Conservation (phyloP, 2,797 vertebrate species). For the Chanos chanos region DNA sequence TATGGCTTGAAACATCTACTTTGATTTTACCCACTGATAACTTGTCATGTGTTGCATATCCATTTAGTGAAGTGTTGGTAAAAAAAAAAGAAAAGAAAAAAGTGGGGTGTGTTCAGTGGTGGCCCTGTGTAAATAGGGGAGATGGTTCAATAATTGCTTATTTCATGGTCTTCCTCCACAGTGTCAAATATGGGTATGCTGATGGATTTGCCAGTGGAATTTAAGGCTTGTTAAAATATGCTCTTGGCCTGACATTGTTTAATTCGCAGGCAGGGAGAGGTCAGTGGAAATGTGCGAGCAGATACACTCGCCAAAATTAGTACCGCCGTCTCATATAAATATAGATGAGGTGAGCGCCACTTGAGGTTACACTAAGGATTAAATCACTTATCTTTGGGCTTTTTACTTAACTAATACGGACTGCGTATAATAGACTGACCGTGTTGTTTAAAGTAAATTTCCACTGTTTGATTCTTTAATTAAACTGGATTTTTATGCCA, state of each 20-base stretch:
- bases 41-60: constrained; percentile 3
- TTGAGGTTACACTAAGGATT: constrained; percentile 64
- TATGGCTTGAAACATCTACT: not conserved
- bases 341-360: constrained; percentile 64
- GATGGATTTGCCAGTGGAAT: constrained; percentile 74
- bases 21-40: constrained; percentile 6
- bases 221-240: constrained; percentile 73
- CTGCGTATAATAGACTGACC: constrained; percentile 29
- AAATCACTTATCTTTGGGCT: constrained; percentile 51
- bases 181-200: constrained; percentile 74
- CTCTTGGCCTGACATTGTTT: constrained; percentile 75
- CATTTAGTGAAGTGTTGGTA: constrained; percentile 9
- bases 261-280: constrained; percentile 73
- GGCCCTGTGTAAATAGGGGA: constrained; percentile 63
- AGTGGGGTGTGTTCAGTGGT: not conserved
- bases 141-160: constrained; percentile 83
- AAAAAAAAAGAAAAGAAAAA: constrained; percentile 8
- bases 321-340: constrained; percentile 70
- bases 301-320: constrained; percentile 73
- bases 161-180: constrained; percentile 77
- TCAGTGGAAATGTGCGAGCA: constrained; percentile 65
- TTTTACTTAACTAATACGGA: constrained; percentile 55
- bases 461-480: constrained; percentile 53
- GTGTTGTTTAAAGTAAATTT: constrained; percentile 46
- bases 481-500: constrained; percentile 61